phyloP scores from a whole-genome alignment of 1,140 invertebrate genomes.

The Agraylea sexmaculata region DNA sequence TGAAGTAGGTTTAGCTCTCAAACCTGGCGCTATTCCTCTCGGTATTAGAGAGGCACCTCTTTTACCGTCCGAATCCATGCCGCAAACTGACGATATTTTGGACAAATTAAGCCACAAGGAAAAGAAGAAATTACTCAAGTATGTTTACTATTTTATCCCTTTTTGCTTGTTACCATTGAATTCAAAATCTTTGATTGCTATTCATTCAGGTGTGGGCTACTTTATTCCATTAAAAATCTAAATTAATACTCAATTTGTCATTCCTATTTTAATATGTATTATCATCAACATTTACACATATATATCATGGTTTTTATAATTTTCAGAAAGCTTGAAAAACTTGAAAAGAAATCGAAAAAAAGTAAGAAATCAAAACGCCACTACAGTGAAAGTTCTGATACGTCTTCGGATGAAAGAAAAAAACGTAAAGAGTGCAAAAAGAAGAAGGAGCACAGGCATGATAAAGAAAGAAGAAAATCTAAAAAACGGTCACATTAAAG shows the following conservation, averaged over 20 bases:
- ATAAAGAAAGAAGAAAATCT: constrained; percentile 11
- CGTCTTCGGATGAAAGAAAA: constrained; percentile 20
- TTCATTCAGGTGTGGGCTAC: too few relatives aligned
- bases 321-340: constrained; percentile 62
- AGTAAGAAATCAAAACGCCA: constrained; percentile 37
- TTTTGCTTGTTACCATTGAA: too few relatives aligned
- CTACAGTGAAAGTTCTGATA: constrained; percentile 14
- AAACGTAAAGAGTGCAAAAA: constrained; percentile 23
- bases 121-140: constrained; percentile 82
- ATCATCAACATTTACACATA: too few relatives aligned
- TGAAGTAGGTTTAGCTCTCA: constrained; percentile 82
- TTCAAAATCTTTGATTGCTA: too few relatives aligned
- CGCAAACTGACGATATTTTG: constrained; percentile 61
- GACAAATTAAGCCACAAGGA: constrained; percentile 77
- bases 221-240: too few relatives aligned
- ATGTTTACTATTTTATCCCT: constrained; percentile 33
- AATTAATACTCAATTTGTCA: too few relatives aligned
- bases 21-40: constrained; percentile 53
- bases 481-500: too few relatives aligned
- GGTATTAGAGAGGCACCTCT: constrained; percentile 29
- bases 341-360: constrained; percentile 53
- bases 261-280: too few relatives aligned
- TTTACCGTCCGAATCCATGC: constrained; percentile 40
- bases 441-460: constrained; percentile 20
- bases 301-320: too few relatives aligned